Base-by-base conservation (phyloP, 2,888 invertebrate genomes). In the Rutpela maculata region DNA sequence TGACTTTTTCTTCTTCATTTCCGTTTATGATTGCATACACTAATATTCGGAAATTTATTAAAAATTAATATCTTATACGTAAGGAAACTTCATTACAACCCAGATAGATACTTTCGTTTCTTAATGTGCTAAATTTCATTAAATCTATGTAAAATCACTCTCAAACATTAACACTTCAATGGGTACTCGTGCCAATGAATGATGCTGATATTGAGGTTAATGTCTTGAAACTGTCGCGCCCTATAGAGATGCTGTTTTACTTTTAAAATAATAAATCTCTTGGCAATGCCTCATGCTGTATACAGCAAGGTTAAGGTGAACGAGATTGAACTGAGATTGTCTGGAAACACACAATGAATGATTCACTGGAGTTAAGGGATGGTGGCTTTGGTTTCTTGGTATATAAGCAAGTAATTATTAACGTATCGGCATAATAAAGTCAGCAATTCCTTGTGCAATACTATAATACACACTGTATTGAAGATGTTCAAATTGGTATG, bases 401-500 rank as follows among this genome's bases (percentile, higher is more conserved):
- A 50, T 67, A 67, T 67, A 67, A 67, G 50, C 19, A 12, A 38
- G 15, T 55, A 22, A 19, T 19, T 18, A 19, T 55, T 50, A 38
- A 12, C 9, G 0, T 26, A 22, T 15, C 55, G 43, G 15, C 18
- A 63, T 17, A 38, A 38, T n/a, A 38, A 12, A 38, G n/a, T 63
- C 17, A 35, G 9, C 18, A 12, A 63, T 18, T n/a, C 4, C 4
- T 15, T 50, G 6, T 6, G 1, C 15, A n/a, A 50, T 12, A 12
- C 43, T 43, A 1, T 50, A n/a, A 0, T n/a, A 50, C n/a, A 50
- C 50, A 2, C 5, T 50, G n/a, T 6, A 50, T 1, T n/a, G 50
- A 67, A 55, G 15, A 67, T 67, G 66, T 67, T 19, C n/a, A 67
- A 67, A 55, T 19, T 67, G 66, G 66, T 67, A 55, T 22, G 66